A percentile compares a stretch with the other conserved stretches of the same genome.
Conservation (phyloP, 2,888 invertebrate genomes). For the Nemotelus pantherinus region DNA sequence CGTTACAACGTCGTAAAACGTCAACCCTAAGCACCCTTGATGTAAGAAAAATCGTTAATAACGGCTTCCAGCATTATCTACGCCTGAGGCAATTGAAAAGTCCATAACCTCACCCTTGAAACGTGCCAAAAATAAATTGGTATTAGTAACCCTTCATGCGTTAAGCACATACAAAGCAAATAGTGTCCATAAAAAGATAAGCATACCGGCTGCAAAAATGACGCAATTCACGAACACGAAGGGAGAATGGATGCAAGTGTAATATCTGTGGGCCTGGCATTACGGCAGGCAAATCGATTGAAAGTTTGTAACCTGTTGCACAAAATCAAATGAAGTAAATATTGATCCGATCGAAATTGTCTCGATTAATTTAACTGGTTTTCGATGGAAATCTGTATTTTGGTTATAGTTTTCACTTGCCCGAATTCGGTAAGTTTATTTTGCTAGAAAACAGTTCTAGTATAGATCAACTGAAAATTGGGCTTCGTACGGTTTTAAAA, state of each 20-base stretch:
- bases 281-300: too few relatives aligned
- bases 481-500: too few relatives aligned
- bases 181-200: neutral
- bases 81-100: neutral
- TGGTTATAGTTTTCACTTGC: too few relatives aligned
- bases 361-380: too few relatives aligned
- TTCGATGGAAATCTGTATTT: too few relatives aligned
- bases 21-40: neutral
- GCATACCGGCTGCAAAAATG: neutral
- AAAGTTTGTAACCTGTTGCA: too few relatives aligned
- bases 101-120: neutral
- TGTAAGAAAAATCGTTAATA: neutral
- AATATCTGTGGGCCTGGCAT: neutral
- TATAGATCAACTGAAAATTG: too few relatives aligned
- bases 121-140: neutral
- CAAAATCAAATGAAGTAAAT: too few relatives aligned
- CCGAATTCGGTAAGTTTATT: too few relatives aligned
- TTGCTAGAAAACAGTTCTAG: too few relatives aligned
- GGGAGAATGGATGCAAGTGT: neutral
- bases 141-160: conserved; percentile 1
- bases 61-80: neutral
- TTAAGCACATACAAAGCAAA: neutral
- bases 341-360: too few relatives aligned
- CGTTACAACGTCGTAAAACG: neutral
- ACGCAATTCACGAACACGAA: neutral